Percentiles rank a stretch among this genome's conserved stretches.
Evolutionary conservation across 30 jellyfish, hydroid and myxozoan genomes (phyloP).

Genomic region (Chironex yamaguchii): DNA sequence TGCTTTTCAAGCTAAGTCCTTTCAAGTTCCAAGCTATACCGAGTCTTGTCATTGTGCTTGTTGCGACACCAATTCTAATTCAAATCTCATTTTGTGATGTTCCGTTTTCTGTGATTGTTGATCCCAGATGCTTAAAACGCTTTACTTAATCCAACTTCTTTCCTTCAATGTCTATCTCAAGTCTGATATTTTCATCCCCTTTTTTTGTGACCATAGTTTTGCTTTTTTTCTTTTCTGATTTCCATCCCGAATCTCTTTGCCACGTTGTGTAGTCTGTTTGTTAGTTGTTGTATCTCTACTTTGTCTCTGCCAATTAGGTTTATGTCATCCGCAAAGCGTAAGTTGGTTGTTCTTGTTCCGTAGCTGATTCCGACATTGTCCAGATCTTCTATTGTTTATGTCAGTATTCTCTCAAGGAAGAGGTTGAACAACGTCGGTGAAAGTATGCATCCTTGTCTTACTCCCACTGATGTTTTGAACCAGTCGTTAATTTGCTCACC

Average conservation of each 20-base stretch:
- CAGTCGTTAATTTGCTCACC: conserved; percentile 24
- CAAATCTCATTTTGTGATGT: conserved; percentile 6
- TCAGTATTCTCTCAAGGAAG: conserved; percentile 47
- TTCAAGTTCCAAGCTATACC: conserved; percentile 7
- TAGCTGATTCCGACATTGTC: conserved; percentile 16
- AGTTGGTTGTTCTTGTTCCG: conserved; percentile 1
- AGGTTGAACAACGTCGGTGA: conserved; percentile 50
- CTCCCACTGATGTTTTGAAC: conserved; percentile 60
- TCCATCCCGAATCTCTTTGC: conserved; percentile 19
- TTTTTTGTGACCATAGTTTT: conserved; percentile 26
- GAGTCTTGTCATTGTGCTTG: conserved; percentile 37
- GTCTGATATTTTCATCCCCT: conserved; percentile 19
- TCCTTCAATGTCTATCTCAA: conserved; percentile 13
- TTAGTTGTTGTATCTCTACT: conserved; percentile 26
- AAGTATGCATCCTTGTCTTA: conserved; percentile 56
- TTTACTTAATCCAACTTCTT: conserved; percentile 24
- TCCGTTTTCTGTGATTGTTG: conserved; percentile 51
- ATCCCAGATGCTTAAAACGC: conserved; percentile 43
- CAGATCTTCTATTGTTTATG: conserved; percentile 27
- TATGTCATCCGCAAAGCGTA: conserved; percentile 59
- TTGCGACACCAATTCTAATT: conserved; percentile 26
- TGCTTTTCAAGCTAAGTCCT: conserved; percentile 7
- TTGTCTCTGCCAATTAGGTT: conserved; percentile 12
- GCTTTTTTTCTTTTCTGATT: conserved; percentile 23
- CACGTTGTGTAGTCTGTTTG: conserved; percentile 20